Conservation (phyloP, 2,888 invertebrate species). For the Biston stratarius region DNA sequence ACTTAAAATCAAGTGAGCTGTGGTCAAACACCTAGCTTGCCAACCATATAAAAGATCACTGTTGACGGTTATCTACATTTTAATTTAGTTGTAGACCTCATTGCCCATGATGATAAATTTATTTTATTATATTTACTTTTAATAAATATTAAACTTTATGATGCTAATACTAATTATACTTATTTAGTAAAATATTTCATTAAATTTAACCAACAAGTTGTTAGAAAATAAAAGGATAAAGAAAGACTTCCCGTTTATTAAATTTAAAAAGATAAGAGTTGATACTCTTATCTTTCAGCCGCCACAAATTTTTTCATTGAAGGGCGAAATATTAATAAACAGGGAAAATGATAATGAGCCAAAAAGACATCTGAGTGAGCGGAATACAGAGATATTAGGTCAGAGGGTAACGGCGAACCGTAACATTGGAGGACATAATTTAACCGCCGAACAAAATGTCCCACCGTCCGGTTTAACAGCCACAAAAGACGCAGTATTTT, state of each 20-base stretch:
- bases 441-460: constrained; percentile 62
- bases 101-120: too few species aligned
- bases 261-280: constrained; percentile 36
- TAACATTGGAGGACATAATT: constrained; percentile 68
- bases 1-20: too few species aligned
- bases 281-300: too few species aligned
- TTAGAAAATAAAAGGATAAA: constrained; percentile 23
- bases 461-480: constrained; percentile 56
- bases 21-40: too few species aligned
- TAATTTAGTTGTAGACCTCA: too few species aligned
- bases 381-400: constrained; percentile 57
- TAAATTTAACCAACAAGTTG: constrained; percentile 6
- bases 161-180: too few species aligned
- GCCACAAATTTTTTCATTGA: constrained; percentile 34
- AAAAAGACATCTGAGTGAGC: constrained; percentile 43
- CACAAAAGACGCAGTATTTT: constrained; percentile 43
- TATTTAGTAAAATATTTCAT: neutral
- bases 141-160: too few species aligned
- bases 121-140: too few species aligned
- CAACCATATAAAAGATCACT: too few species aligned
- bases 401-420: constrained; percentile 61
- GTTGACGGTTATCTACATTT: too few species aligned
- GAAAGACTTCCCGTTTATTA: constrained; percentile 28
- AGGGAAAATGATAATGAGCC: constrained; percentile 48
- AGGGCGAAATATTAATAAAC: constrained; percentile 47